Conservation (phyloP, 2,113 vertebrate genomes). For the Guaruba guarouba region DNA sequence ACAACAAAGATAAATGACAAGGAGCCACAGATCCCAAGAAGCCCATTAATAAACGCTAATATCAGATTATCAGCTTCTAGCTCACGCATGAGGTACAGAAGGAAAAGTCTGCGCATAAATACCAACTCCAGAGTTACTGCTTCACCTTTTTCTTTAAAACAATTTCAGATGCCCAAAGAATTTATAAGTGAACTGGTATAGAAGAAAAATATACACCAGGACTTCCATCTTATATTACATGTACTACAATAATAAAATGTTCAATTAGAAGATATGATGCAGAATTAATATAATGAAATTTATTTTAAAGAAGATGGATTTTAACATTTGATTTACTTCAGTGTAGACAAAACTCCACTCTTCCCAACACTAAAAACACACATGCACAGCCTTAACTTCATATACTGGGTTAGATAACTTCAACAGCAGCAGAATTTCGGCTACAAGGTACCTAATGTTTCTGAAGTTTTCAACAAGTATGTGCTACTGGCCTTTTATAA, state of each 20-base stretch:
- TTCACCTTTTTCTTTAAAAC: neutral
- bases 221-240: neutral
- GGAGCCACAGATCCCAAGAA: neutral
- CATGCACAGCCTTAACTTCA: neutral
- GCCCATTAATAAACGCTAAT: neutral
- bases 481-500: neutral
- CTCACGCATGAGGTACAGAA: neutral
- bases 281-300: neutral
- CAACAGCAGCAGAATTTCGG: neutral
- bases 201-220: neutral
- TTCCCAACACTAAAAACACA: neutral
- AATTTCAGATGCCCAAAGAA: neutral
- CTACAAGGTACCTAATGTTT: neutral
- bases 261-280: neutral
- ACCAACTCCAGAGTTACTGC: neutral
- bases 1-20: neutral
- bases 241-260: neutral
- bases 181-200: neutral
- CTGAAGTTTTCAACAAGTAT: neutral
- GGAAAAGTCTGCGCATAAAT: neutral
- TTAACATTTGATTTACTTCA: conserved; percentile 4
- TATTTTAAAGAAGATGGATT: neutral
- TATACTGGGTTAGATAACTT: neutral
- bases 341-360: neutral
- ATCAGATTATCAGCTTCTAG: neutral